Conservation (phyloP, 2,888 invertebrate genomes). For the Euplexia lucipara region DNA sequence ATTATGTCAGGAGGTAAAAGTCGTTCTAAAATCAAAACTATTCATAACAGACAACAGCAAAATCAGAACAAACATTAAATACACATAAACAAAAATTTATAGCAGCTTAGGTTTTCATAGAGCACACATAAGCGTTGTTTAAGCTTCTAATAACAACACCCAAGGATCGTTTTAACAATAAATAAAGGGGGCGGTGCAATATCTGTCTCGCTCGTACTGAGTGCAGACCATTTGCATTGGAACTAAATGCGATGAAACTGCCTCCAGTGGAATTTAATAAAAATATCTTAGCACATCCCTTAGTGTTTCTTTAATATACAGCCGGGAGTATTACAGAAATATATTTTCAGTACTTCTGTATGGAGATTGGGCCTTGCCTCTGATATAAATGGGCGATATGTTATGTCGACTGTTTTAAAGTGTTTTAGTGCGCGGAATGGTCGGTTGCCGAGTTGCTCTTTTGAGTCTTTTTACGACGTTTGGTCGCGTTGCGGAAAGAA, state of each 20-base stretch:
- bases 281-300: constrained; percentile 84
- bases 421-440: constrained; percentile 42
- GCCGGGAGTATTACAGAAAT: constrained; percentile 73
- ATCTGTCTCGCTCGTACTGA: constrained; percentile 82
- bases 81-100: constrained; percentile 48
- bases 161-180: constrained; percentile 81
- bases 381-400: constrained; percentile 61
- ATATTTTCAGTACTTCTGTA: constrained; percentile 64
- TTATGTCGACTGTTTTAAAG: constrained; percentile 56
- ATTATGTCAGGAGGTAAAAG: not conserved
- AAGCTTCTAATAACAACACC: constrained; percentile 75
- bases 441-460: constrained; percentile 37
- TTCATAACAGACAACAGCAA: constrained; percentile 13
- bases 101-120: constrained; percentile 48
- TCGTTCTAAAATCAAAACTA: not conserved
- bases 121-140: constrained; percentile 67
- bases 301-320: constrained; percentile 83
- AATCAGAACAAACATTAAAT: constrained; percentile 33
- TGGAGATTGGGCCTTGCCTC: constrained; percentile 54
- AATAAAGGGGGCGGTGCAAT: constrained; percentile 84
- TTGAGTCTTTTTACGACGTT: constrained; percentile 33
- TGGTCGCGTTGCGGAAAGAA: constrained; percentile 1
- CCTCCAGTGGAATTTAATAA: constrained; percentile 89
- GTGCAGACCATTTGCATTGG: constrained; percentile 87
- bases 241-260: constrained; percentile 84